phyloP scores from a whole-genome alignment of 2,888 invertebrate genomes.

The Erpobdella octoculata region DNA sequence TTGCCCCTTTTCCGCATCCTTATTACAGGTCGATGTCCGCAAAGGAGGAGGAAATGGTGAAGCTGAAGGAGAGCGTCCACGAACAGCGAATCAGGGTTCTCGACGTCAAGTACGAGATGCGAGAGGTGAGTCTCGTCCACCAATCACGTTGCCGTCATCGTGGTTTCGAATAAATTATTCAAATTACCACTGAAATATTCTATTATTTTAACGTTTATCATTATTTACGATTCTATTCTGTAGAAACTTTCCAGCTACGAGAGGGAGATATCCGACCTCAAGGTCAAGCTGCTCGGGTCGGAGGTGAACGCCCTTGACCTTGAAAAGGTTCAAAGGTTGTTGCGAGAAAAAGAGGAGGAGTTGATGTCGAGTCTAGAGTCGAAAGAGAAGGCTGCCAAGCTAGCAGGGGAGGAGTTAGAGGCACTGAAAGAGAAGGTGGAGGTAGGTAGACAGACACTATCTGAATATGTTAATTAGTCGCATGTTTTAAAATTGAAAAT shows the following conservation, averaged over 20 bases:
- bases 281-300: conserved; percentile 16
- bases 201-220: no score
- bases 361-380: conserved; percentile 17
- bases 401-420: conserved; percentile 11
- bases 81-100: conserved; percentile 38
- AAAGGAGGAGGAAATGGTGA: conserved; percentile 38
- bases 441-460: background rate
- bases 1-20: no score
- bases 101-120: conserved; percentile 38
- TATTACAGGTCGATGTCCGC: conserved; percentile 12
- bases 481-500: no score
- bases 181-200: no score
- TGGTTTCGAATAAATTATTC: no score
- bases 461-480: no score
- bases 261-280: conserved; percentile 30
- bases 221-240: background rate
- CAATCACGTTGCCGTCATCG: no score
- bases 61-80: conserved; percentile 35
- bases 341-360: background rate
- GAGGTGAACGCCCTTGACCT: background rate
- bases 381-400: conserved; percentile 19
- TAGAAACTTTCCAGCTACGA: conserved; percentile 34
- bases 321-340: background rate
- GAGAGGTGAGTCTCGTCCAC: conserved; percentile 32
- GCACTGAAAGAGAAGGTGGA: conserved; percentile 2